Evolutionary conservation across 2,797 vertebrate genomes (phyloP).

Genomic region (Calcarius lapponicus): DNA sequence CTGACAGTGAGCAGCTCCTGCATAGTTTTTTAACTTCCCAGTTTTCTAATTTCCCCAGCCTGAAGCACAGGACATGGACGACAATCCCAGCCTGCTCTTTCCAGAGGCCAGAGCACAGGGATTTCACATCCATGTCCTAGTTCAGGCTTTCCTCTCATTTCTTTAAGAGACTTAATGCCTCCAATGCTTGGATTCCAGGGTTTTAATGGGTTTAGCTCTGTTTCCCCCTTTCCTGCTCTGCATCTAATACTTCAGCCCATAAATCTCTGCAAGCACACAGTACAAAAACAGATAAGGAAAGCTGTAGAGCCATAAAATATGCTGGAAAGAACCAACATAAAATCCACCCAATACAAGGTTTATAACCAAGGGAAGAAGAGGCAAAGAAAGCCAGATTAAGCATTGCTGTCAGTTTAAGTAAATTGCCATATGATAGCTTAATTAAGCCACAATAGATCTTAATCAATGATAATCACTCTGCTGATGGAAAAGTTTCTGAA

Average conservation of each 20-base stretch:
- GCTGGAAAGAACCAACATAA: neutral
- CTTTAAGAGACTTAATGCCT: neutral
- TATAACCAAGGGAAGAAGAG: neutral
- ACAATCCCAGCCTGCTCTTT: neutral
- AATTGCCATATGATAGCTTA: neutral
- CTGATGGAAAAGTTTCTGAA: neutral
- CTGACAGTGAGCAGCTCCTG: neutral
- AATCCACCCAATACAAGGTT: neutral
- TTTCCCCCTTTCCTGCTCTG: conserved; percentile 23
- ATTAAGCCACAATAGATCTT: neutral
- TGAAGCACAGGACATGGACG: neutral
- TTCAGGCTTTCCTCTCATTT: neutral
- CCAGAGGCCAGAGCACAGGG: neutral
- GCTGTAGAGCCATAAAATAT: neutral
- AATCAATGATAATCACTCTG: neutral
- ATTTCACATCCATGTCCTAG: neutral
- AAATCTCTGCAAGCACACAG: conserved; percentile 39
- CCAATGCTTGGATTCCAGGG: neutral
- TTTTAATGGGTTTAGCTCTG: conserved; percentile 23
- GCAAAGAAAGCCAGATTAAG: neutral
- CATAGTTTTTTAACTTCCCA: neutral
- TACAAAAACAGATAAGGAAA: conserved; percentile 44
- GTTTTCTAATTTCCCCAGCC: neutral
- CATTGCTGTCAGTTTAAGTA: neutral
- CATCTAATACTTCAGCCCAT: conserved; percentile 44